phyloP scores from a whole-genome alignment of 1,140 invertebrate species.

The Schlechtendalia chinensis region DNA sequence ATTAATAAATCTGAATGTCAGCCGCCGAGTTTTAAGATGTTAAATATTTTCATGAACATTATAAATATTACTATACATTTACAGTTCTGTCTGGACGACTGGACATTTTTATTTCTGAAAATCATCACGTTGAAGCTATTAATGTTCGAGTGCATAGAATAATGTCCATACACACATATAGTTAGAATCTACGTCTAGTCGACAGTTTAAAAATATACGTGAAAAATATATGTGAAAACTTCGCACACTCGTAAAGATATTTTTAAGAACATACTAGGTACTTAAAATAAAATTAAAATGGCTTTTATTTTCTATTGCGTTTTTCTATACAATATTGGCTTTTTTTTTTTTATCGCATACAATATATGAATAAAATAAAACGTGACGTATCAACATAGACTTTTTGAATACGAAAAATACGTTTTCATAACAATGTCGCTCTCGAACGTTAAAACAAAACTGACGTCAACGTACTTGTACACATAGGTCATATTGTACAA shows the following conservation, averaged over 20 bases:
- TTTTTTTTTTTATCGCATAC: too few species aligned
- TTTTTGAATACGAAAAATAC: too few species aligned
- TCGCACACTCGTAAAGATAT: neutral
- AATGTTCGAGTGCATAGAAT: constrained; percentile 3
- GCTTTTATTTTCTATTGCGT: neutral
- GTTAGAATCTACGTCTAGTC: neutral
- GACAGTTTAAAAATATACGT: constrained; percentile 21
- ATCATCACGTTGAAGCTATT: neutral
- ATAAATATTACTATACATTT: constrained; percentile 7
- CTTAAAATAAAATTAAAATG: constrained; percentile 9
- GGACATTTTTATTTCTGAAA: neutral
- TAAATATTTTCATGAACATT: neutral
- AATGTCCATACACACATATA: neutral
- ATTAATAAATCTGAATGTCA: neutral
- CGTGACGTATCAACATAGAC: too few species aligned
- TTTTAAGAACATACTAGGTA: neutral
- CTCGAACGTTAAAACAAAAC: too few species aligned
- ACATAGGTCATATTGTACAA: too few species aligned
- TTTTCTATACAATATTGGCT: neutral
- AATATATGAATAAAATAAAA: too few species aligned
- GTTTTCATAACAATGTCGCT: too few species aligned
- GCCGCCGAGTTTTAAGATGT: neutral
- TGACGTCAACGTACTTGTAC: too few species aligned
- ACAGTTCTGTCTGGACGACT: neutral
- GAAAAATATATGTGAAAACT: neutral